phyloP scores from a whole-genome alignment of 2,113 vertebrate genomes.

The Pitta sordida region DNA sequence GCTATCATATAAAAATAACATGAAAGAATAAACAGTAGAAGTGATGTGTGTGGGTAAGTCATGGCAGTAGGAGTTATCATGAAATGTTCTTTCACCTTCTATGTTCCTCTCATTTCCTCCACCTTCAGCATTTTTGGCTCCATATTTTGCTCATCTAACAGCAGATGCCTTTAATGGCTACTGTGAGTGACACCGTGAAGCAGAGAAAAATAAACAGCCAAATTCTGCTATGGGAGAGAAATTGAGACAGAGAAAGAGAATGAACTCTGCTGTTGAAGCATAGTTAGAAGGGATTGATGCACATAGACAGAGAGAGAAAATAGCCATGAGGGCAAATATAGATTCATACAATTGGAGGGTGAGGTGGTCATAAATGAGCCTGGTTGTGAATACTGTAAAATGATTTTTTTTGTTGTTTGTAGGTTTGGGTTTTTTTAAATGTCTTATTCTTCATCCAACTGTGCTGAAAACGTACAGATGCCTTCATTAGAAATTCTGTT shows the following conservation, averaged over 20 bases:
- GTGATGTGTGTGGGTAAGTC: background rate
- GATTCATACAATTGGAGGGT: background rate
- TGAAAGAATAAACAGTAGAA: background rate
- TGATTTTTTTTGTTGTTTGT: background rate
- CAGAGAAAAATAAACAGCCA: background rate
- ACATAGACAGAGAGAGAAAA: background rate
- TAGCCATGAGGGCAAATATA: background rate
- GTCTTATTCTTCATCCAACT: background rate
- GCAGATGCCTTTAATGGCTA: background rate
- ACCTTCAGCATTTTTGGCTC: background rate
- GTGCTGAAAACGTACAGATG: background rate
- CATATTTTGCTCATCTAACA: background rate
- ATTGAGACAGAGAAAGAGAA: background rate
- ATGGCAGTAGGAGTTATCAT: background rate
- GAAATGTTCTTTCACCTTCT: background rate
- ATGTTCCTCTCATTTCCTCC: background rate
- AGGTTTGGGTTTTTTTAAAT: background rate
- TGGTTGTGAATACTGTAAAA: background rate
- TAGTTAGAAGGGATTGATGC: background rate
- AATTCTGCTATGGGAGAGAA: background rate
- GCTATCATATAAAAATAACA: background rate
- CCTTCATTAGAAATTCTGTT: background rate
- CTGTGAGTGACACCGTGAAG: background rate
- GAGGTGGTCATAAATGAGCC: background rate
- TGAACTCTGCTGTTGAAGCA: background rate